Evolutionary conservation across 1,140 invertebrate genomes (phyloP).

Genomic region (Stenopsyche tienmushanensis): DNA sequence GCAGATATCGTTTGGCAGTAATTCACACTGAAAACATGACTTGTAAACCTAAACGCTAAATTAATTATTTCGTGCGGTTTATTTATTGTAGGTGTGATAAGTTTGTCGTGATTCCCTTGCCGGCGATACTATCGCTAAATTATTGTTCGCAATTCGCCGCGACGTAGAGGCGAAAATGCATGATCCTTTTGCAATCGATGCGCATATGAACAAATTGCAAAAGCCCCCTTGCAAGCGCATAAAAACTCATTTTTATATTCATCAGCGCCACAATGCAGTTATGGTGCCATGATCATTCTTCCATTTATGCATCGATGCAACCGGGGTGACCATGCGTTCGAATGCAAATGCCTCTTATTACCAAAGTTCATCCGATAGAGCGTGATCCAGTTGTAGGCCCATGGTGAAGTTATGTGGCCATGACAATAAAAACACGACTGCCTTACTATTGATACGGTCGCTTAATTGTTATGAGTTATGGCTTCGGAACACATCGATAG

Average conservation of each 20-base stretch:
- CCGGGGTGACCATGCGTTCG: no score
- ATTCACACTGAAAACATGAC: constrained; percentile 13
- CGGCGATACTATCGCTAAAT: constrained; percentile 6
- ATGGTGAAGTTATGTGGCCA: not conserved
- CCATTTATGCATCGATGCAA: no score
- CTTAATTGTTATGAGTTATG: constrained; percentile 8
- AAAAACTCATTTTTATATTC: no score
- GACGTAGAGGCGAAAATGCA: constrained; percentile 2
- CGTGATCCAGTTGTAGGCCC: not conserved
- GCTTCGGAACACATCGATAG: not conserved
- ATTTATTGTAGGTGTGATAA: constrained; percentile 23
- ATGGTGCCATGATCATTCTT: no score
- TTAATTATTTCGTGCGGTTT: constrained; percentile 21
- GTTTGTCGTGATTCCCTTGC: constrained; percentile 15
- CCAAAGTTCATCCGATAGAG: not conserved
- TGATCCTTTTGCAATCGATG: no score
- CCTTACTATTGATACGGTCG: not conserved
- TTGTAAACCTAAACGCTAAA: constrained; percentile 17
- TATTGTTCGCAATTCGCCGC: not conserved
- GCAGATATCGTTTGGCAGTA: constrained; percentile 1
- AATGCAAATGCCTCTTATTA: no score
- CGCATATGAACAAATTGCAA: no score
- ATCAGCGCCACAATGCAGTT: no score
- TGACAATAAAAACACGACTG: not conserved
- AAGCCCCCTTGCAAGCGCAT: no score